A percentile compares a stretch with the other conserved stretches of the same genome.
Conservation (phyloP, 2,888 invertebrate genomes). For the Meandrusa payeni region DNA sequence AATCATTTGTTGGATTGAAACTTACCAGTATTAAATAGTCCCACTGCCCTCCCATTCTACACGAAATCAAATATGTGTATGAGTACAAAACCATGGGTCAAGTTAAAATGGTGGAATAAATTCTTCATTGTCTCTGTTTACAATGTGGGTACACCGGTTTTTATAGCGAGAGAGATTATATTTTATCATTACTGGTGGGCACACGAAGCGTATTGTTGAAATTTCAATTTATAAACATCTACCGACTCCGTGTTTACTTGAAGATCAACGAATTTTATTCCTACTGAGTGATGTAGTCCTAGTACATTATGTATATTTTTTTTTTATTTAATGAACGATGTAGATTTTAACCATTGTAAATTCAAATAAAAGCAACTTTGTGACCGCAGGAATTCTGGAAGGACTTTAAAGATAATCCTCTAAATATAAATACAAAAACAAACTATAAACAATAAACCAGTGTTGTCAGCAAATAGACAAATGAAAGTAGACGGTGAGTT, state of each 20-base stretch:
- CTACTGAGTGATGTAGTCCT: constrained; percentile 9
- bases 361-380: too few relatives aligned
- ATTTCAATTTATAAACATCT: constrained; percentile 12
- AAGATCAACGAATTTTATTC: not conserved
- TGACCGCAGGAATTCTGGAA: too few relatives aligned
- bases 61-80: constrained; percentile 29
- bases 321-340: too few relatives aligned
- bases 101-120: constrained; percentile 46
- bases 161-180: constrained; percentile 25
- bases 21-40: constrained; percentile 34
- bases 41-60: constrained; percentile 24
- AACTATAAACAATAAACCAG: constrained; percentile 6
- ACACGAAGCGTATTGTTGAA: constrained; percentile 19
- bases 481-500: constrained; percentile 21
- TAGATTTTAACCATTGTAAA: not conserved
- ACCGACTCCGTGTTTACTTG: constrained; percentile 9
- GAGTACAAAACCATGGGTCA: constrained; percentile 36
- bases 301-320: constrained; percentile 8
- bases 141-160: constrained; percentile 65
- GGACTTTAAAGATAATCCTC: too few relatives aligned
- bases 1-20: constrained; percentile 34
- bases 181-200: constrained; percentile 20
- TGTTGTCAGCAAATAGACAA: constrained; percentile 14
- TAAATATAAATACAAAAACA: not conserved
- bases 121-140: constrained; percentile 58